Conservation (phyloP, 1,140 invertebrate species). For the Drosophila suzukii region DNA sequence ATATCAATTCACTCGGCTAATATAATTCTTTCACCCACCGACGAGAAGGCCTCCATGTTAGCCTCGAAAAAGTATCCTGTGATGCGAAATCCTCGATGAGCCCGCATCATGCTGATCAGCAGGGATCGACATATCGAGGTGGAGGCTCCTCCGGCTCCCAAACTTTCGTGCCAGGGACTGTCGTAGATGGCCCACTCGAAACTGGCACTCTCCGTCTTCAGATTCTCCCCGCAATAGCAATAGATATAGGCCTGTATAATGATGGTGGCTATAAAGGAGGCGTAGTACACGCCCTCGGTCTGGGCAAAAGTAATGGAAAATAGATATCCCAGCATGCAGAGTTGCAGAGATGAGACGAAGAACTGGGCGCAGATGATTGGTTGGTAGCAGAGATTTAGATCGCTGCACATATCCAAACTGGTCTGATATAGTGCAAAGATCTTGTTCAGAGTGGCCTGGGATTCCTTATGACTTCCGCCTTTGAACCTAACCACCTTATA, state of each 20-base stretch:
- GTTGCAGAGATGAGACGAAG: constrained; percentile 44
- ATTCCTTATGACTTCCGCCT: neutral
- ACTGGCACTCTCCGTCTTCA: constrained; percentile 46
- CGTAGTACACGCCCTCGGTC: constrained; percentile 53
- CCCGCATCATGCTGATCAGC: constrained; percentile 57
- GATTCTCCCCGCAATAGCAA: constrained; percentile 56
- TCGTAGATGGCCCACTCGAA: constrained; percentile 60
- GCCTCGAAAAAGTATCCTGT: constrained; percentile 63
- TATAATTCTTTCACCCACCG: constrained; percentile 22
- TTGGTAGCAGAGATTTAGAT: constrained; percentile 33
- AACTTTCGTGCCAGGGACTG: constrained; percentile 44
- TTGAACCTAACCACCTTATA: constrained; percentile 27
- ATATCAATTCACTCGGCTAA: too few relatives aligned
- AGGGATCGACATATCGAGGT: constrained; percentile 22
- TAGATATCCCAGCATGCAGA: constrained; percentile 50
- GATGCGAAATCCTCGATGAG: constrained; percentile 41
- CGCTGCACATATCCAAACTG: constrained; percentile 43
- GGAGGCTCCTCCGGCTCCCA: constrained; percentile 14
- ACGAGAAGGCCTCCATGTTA: constrained; percentile 55
- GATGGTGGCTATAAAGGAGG: constrained; percentile 38
- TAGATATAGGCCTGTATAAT: constrained; percentile 54
- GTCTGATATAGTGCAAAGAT: constrained; percentile 41
- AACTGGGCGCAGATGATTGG: constrained; percentile 51
- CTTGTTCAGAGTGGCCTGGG: constrained; percentile 10
- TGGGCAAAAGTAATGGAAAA: constrained; percentile 41